Evolutionary conservation across 2,113 vertebrate species (phyloP).

Genomic region (Ageneiosus marmoratus): DNA sequence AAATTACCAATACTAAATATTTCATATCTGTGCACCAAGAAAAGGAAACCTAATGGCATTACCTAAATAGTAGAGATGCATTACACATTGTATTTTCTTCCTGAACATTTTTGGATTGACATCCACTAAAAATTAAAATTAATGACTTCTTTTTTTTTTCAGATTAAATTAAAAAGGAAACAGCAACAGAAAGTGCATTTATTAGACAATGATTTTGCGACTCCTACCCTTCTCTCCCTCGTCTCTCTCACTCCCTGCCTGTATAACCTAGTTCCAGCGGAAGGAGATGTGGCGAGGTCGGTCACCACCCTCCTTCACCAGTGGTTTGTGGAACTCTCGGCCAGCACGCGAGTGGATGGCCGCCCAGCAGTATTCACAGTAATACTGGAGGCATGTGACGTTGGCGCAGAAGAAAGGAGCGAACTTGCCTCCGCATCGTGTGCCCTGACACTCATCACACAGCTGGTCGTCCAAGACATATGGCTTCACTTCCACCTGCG

Average conservation of each 20-base stretch:
- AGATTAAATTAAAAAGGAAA: conserved; percentile 81
- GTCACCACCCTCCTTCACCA: conserved; percentile 99
- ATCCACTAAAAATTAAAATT: conserved; percentile 75
- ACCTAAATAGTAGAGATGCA: conserved; percentile 64
- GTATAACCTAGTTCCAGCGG: conserved; percentile 88
- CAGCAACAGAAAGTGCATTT: conserved; percentile 98
- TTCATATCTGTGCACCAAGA: conserved; percentile 68
- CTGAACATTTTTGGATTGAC: conserved; percentile 68
- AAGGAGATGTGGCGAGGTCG: conserved; percentile 99
- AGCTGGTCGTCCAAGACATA: conserved; percentile 99
- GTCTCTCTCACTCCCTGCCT: conserved; percentile 47
- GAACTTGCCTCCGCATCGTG: conserved; percentile 97
- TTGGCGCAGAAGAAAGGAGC: conserved; percentile 99
- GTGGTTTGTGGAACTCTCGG: conserved; percentile 98
- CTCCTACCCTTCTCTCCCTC: conserved; percentile 64
- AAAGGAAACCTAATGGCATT: conserved; percentile 62
- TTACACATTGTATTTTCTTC: conserved; percentile 65
- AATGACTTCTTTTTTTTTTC: conserved; percentile 66
- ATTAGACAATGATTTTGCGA: conserved; percentile 85
- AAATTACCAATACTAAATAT: conserved; percentile 63
- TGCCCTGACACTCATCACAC: conserved; percentile 99
- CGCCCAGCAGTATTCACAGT: conserved; percentile 99
- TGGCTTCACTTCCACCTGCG: conserved; percentile 99
- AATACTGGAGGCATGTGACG: conserved; percentile 99
- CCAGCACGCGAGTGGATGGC: conserved; percentile 98